phyloP scores from a whole-genome alignment of 2,113 vertebrate species.

The Oreochromis niloticus region DNA sequence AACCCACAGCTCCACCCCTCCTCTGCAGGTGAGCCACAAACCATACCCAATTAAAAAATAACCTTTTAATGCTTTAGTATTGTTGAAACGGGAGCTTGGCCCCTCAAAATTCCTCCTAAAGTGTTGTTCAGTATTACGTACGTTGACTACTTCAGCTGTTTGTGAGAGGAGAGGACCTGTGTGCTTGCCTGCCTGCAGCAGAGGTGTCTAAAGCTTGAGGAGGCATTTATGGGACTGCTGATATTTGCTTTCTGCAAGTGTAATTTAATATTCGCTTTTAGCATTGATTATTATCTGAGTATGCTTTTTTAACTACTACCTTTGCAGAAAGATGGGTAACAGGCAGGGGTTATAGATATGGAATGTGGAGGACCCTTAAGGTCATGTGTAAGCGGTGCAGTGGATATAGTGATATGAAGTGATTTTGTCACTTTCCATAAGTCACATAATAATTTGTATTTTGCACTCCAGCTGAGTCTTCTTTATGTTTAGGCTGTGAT shows the following conservation, averaged over 20 bases:
- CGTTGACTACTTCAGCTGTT: background rate
- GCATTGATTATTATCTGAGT: background rate
- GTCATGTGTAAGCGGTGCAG: background rate
- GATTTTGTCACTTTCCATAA: background rate
- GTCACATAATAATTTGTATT: background rate
- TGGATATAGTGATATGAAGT: fast-evolving
- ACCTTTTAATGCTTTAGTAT: background rate
- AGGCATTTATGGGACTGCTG: background rate
- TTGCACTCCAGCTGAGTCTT: background rate
- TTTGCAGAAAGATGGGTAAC: background rate
- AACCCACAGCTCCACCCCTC: background rate
- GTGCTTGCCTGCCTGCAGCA: background rate
- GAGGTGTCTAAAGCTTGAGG: background rate
- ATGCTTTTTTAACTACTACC: background rate
- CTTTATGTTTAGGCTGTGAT: background rate
- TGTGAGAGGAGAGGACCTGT: background rate
- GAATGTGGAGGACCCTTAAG: background rate
- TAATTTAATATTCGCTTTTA: background rate
- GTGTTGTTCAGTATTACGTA: background rate
- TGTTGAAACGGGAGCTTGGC: background rate
- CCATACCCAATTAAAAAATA: background rate
- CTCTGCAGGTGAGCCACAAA: background rate
- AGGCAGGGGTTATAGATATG: fast-evolving
- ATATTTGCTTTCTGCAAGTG: background rate
- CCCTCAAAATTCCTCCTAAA: background rate